Evolutionary conservation across 2,113 vertebrate genomes (phyloP).

Genomic region (Tenrec ecaudatus): DNA sequence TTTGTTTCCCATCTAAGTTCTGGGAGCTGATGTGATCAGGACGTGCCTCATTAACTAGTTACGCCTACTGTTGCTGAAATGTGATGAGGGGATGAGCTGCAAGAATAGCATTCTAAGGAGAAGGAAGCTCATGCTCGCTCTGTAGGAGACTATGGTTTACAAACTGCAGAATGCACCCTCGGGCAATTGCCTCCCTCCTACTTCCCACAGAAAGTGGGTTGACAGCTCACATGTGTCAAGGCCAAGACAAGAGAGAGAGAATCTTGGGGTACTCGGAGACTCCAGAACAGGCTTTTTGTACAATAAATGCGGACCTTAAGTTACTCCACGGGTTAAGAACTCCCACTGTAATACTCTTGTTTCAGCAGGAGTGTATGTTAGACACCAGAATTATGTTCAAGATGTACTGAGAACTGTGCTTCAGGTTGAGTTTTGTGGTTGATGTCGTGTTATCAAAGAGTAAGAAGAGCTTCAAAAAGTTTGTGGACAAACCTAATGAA

Average conservation of each 20-base stretch:
- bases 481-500: no score
- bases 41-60: not conserved
- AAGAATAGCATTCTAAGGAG: not conserved
- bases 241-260: not conserved
- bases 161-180: not conserved
- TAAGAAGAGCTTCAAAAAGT: no score
- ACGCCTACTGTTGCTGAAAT: not conserved
- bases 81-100: not conserved
- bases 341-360: constrained; percentile 18
- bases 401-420: not conserved
- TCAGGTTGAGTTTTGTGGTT: not conserved
- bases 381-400: not conserved
- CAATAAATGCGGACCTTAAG: not conserved
- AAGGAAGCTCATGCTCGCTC: not conserved
- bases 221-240: not conserved
- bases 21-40: not conserved
- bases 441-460: not conserved
- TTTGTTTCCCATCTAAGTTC: not conserved
- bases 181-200: not conserved
- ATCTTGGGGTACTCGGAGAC: not conserved
- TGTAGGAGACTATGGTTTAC: not conserved
- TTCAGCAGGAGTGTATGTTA: constrained; percentile 9
- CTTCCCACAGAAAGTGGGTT: not conserved
- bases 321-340: not conserved
- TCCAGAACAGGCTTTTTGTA: not conserved